Evolutionary conservation across 2,888 invertebrate genomes (phyloP).

Genomic region (Disparrhopalites patrizii): DNA sequence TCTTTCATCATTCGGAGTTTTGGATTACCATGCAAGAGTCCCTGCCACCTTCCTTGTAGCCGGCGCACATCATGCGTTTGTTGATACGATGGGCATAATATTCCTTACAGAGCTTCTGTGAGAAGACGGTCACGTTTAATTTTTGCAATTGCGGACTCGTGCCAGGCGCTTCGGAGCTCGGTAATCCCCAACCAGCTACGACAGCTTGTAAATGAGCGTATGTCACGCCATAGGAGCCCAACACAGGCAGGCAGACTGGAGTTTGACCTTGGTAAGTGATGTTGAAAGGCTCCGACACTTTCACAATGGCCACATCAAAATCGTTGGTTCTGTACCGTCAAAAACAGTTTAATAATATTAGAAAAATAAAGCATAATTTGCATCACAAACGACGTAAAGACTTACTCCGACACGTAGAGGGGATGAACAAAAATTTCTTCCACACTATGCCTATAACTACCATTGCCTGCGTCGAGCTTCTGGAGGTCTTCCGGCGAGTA

Average conservation of each 20-base stretch:
- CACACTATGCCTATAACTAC: conserved; percentile 27
- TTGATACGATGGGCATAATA: conserved; percentile 38
- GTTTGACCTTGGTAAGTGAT: conserved; percentile 22
- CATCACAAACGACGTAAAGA: too few species aligned
- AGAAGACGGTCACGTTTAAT: conserved; percentile 40
- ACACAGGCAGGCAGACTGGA: conserved; percentile 37
- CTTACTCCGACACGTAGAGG: conserved; percentile 42
- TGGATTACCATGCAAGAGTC: conserved; percentile 38
- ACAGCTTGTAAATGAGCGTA: conserved; percentile 32
- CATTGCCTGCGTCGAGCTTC: conserved; percentile 34
- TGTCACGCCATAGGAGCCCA: conserved; percentile 35
- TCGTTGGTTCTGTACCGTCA: conserved; percentile 47
- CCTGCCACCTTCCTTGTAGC: conserved; percentile 36
- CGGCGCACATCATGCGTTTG: conserved; percentile 45
- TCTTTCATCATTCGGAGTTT: background rate
- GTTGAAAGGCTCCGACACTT: conserved; percentile 29
- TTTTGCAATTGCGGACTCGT: conserved; percentile 37
- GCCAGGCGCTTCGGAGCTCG: conserved; percentile 25
- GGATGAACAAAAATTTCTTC: conserved; percentile 45
- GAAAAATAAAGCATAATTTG: background rate
- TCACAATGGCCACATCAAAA: conserved; percentile 39
- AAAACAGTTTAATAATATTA: too few species aligned
- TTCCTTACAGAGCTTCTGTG: conserved; percentile 34
- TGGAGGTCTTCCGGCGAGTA: conserved; percentile 28
- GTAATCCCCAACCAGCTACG: conserved; percentile 43